Conservation (phyloP, 2,797 vertebrate species). For the Sebastes miniatus region DNA sequence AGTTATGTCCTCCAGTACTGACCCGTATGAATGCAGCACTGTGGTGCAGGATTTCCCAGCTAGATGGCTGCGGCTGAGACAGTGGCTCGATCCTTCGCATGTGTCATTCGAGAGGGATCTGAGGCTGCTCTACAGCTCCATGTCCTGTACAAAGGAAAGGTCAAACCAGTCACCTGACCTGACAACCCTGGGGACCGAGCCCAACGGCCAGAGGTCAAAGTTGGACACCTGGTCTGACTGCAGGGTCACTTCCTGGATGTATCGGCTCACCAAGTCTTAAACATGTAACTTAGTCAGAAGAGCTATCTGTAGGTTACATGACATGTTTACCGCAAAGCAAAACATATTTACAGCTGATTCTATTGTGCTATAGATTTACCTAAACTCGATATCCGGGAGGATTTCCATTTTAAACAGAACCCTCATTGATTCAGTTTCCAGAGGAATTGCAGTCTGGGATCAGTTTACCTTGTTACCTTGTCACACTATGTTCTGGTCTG, state of each 20-base stretch:
- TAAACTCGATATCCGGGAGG: slow-evolving; percentile 58
- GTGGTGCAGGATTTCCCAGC: slow-evolving; percentile 20
- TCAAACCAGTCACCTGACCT: slow-evolving; percentile 58
- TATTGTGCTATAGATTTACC: slow-evolving; percentile 48
- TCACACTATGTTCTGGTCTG: slow-evolving; percentile 77
- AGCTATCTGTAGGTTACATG: background rate
- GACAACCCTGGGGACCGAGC: slow-evolving; percentile 20
- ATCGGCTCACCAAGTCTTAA: background rate
- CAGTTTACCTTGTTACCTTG: slow-evolving; percentile 82
- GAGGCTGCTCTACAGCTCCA: slow-evolving; percentile 32
- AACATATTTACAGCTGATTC: slow-evolving; percentile 45
- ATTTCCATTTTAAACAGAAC: slow-evolving; percentile 73
- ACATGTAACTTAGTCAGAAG: background rate
- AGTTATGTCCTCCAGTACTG: slow-evolving; percentile 1
- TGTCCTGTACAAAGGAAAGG: slow-evolving; percentile 45
- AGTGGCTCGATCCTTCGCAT: slow-evolving; percentile 11
- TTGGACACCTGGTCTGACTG: slow-evolving; percentile 54
- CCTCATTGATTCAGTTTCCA: slow-evolving; percentile 78
- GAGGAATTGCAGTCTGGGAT: slow-evolving; percentile 67
- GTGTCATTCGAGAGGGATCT: slow-evolving; percentile 25
- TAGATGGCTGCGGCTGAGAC: background rate
- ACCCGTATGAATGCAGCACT: background rate
- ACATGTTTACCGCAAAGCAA: slow-evolving; percentile 10
- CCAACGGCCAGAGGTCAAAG: slow-evolving; percentile 56
- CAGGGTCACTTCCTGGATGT: slow-evolving; percentile 20